Evolutionary conservation across 2,113 vertebrate genomes (phyloP).

Genomic region (Odocoileus hemionus): DNA sequence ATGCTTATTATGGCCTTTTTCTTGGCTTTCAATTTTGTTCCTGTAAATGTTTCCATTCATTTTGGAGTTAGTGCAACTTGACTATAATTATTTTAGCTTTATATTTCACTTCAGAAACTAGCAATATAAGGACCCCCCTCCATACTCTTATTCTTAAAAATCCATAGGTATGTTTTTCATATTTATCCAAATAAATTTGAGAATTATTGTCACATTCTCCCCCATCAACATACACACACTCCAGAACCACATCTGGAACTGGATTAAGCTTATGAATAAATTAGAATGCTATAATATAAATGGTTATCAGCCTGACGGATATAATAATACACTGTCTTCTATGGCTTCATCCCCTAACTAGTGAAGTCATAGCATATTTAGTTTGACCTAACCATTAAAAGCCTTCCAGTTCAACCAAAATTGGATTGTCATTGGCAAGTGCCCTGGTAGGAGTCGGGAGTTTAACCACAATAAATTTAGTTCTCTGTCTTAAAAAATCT

Average conservation of each 20-base stretch:
- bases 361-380: not conserved
- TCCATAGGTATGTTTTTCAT: not conserved
- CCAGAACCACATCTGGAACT: not conserved
- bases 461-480: not conserved
- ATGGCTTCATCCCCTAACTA: not conserved
- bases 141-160: constrained; percentile 18
- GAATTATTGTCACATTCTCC: not conserved
- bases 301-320: not conserved
- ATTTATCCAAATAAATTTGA: not conserved
- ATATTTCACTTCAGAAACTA: constrained; percentile 30
- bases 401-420: not conserved
- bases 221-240: not conserved
- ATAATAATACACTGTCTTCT: not conserved
- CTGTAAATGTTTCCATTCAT: constrained; percentile 40
- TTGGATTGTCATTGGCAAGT: not conserved
- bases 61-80: not conserved
- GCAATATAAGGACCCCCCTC: not conserved
- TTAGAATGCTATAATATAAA: not conserved
- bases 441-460: not conserved
- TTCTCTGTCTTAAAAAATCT: not conserved
- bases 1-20: not conserved
- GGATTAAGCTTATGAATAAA: not conserved
- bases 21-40: constrained; percentile 32
- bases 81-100: constrained; percentile 44
- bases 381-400: not conserved